These are phyloP conservation scores for Phalera bucephala DNA, from an alignment of 2,888 invertebrate genomes.

Conservation along the genomic window DNA sequence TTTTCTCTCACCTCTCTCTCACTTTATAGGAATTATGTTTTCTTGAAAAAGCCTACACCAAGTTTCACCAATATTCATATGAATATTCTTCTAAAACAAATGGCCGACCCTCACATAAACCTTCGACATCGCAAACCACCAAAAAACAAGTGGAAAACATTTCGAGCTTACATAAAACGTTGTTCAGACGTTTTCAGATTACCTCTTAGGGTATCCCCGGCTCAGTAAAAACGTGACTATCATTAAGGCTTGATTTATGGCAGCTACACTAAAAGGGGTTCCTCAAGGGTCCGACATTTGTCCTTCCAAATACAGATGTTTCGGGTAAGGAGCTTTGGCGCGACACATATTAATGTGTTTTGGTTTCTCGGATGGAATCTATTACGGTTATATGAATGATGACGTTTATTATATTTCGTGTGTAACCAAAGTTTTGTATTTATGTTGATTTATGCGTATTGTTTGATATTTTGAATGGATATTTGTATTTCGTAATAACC, in stretches of 20 bases:
- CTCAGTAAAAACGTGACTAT: constrained; percentile 53
- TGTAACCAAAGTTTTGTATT: neutral
- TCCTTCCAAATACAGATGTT: constrained; percentile 41
- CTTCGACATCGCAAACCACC: constrained; percentile 18
- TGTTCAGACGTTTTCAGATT: constrained; percentile 22
- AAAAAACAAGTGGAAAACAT: constrained; percentile 22
- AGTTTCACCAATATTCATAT: too few relatives aligned
- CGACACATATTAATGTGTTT: constrained; percentile 51
- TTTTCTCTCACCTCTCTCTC: too few relatives aligned
- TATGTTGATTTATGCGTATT: neutral
- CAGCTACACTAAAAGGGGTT: constrained; percentile 40
- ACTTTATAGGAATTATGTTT: too few relatives aligned
- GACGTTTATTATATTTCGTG: constrained; percentile 13
- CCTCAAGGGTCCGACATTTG: constrained; percentile 33
- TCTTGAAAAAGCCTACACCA: too few relatives aligned
- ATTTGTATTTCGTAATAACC: neutral
- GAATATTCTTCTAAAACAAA: constrained; percentile 13
- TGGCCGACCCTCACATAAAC: neutral
- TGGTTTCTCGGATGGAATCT: constrained; percentile 23
- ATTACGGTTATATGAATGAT: constrained; percentile 9
- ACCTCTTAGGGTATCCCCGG: constrained; percentile 26
- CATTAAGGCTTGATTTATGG: constrained; percentile 47
- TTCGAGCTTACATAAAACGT: constrained; percentile 11
- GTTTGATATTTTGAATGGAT: neutral
- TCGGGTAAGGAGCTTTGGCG: constrained; percentile 38